phyloP scores from a whole-genome alignment of 2,113 vertebrate genomes.

The Bucco capensis region DNA sequence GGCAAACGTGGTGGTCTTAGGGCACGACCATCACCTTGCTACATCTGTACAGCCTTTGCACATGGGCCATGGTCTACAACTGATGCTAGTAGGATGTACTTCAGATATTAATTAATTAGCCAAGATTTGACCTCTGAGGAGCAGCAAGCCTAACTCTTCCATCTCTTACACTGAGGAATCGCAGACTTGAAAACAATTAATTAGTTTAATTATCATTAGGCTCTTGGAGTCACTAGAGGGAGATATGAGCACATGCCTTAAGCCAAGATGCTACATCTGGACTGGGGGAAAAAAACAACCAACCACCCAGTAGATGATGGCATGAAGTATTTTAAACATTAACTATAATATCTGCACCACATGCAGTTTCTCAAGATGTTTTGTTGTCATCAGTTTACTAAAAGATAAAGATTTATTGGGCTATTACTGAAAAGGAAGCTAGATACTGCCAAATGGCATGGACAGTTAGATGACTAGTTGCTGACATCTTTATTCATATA shows the following conservation, averaged over 20 bases:
- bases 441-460: slow-evolving; percentile 54
- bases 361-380: slow-evolving; percentile 63
- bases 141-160: neutral
- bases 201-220: neutral
- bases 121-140: neutral
- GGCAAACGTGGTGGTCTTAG: rapidly evolving
- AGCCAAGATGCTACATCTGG: slow-evolving; percentile 33
- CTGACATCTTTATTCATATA: slow-evolving; percentile 49
- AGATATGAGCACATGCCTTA: neutral
- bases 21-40: neutral
- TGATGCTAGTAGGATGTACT: neutral
- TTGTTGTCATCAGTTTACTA: slow-evolving; percentile 49
- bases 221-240: slow-evolving; percentile 2
- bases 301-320: slow-evolving; percentile 25
- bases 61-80: neutral
- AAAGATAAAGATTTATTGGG: slow-evolving; percentile 63
- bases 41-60: neutral
- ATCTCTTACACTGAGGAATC: neutral
- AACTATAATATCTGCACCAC: slow-evolving; percentile 36
- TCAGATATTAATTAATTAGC: neutral
- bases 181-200: neutral
- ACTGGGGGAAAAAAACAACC: neutral
- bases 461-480: slow-evolving; percentile 55
- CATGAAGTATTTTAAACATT: slow-evolving; percentile 23
- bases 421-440: slow-evolving; percentile 62